Percentiles rank a stretch among this genome's conserved stretches.
Evolutionary conservation across 2,888 invertebrate genomes (phyloP).

Genomic region (Erpobdella octoculata): DNA sequence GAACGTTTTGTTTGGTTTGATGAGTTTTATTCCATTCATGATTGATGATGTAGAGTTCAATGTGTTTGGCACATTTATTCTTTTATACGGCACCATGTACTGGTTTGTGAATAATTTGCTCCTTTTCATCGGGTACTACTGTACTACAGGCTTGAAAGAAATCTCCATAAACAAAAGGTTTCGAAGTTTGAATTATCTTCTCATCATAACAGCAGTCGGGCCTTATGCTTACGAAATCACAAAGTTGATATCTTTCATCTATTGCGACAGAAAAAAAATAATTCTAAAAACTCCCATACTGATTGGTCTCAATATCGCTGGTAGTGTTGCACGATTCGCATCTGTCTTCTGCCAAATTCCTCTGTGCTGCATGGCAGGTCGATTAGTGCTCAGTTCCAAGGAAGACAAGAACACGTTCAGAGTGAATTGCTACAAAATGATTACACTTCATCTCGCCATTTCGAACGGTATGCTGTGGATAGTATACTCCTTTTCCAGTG

Average conservation of each 20-base stretch:
- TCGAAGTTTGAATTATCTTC: slow-evolving; percentile 18
- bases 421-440: slow-evolving; percentile 18
- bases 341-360: slow-evolving; percentile 4
- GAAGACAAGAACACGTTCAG: not conserved
- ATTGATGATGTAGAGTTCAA: not conserved
- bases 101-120: not conserved
- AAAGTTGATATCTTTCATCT: not conserved
- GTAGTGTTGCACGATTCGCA: not conserved
- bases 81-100: not conserved
- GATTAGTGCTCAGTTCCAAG: not conserved
- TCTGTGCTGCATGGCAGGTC: not conserved
- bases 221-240: not conserved
- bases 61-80: not conserved
- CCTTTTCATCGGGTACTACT: slow-evolving; percentile 4
- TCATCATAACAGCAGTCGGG: slow-evolving; percentile 5
- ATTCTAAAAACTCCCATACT: no score
- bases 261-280: not conserved
- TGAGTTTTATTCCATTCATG: slow-evolving; percentile 3
- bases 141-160: not conserved
- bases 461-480: slow-evolving; percentile 20
- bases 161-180: not conserved
- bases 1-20: slow-evolving; percentile 11
- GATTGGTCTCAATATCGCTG: not conserved
- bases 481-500: not conserved
- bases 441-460: slow-evolving; percentile 16